These are phyloP conservation scores for Pseudachorutes palmiensis DNA, from an alignment of 1,140 invertebrate species.

Conservation along the genomic window DNA sequence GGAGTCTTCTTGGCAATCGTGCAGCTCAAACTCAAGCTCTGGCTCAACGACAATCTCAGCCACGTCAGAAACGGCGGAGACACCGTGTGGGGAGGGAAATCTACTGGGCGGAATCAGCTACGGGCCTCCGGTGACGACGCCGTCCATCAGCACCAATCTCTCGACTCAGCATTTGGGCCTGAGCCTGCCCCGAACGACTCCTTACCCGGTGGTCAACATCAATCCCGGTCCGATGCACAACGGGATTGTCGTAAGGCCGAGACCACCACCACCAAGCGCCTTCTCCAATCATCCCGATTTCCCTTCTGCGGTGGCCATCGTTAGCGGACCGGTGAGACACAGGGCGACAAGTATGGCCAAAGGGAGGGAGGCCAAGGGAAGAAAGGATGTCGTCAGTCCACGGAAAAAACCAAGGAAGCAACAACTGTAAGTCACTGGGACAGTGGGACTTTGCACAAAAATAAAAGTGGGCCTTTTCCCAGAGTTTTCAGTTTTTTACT, in stretches of 20 bases:
- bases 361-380: conserved; percentile 28
- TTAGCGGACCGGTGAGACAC: background rate
- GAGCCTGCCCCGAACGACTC: background rate
- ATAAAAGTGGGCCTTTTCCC: too few relatives aligned
- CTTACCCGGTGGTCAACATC: background rate
- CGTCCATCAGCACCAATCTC: background rate
- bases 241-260: background rate
- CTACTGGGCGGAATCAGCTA: background rate
- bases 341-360: conserved; percentile 16
- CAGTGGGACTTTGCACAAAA: background rate
- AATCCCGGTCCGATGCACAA: background rate
- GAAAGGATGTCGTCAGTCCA: conserved; percentile 51
- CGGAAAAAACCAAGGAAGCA: conserved; percentile 70
- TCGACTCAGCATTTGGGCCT: background rate
- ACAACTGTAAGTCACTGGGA: conserved; percentile 50
- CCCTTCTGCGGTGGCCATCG: background rate
- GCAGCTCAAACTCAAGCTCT: conserved; percentile 36
- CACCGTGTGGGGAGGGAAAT: conserved; percentile 10
- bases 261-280: background rate
- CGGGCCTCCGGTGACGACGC: background rate
- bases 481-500: too few relatives aligned
- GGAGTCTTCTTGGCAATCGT: conserved; percentile 39
- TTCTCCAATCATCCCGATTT: background rate
- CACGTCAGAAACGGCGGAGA: conserved; percentile 48
- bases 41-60: conserved; percentile 70